These are phyloP conservation scores for Drosophila kanapiae DNA, from an alignment of 1,140 invertebrate species.

Conservation along the genomic window DNA sequence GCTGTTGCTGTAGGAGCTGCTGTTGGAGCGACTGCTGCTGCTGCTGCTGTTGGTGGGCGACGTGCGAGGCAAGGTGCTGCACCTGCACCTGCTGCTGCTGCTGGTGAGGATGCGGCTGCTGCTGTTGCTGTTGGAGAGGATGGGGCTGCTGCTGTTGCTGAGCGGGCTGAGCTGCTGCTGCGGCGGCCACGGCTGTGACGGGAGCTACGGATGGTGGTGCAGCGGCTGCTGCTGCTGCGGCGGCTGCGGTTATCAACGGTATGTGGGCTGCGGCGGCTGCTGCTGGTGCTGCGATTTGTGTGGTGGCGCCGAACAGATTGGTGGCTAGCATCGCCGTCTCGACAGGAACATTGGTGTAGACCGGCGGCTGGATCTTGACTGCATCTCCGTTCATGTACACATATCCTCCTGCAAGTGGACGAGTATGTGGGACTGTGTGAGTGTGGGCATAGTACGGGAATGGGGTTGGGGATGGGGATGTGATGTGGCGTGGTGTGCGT, in stretches of 20 bases:
- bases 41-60: constrained; percentile 65
- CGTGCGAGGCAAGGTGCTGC: constrained; percentile 63
- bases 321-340: constrained; percentile 84
- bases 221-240: constrained; percentile 57
- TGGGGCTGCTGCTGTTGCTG: constrained; percentile 43
- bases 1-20: constrained; percentile 48
- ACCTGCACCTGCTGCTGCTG: constrained; percentile 62
- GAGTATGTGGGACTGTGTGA: constrained; percentile 1
- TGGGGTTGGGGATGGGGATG: not conserved
- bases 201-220: constrained; percentile 53
- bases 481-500: constrained; percentile 5
- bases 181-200: constrained; percentile 48
- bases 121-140: constrained; percentile 27
- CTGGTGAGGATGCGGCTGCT: constrained; percentile 55
- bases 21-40: constrained; percentile 60
- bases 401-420: constrained; percentile 71
- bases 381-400: constrained; percentile 85
- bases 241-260: constrained; percentile 78
- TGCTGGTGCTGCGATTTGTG: constrained; percentile 79
- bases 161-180: constrained; percentile 38
- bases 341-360: constrained; percentile 84
- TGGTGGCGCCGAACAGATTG: constrained; percentile 75
- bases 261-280: constrained; percentile 75
- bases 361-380: constrained; percentile 80
- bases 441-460: constrained; percentile 19